Conservation (phyloP, 2,797 vertebrate genomes). For the Acrocephalus scirpaceus region DNA sequence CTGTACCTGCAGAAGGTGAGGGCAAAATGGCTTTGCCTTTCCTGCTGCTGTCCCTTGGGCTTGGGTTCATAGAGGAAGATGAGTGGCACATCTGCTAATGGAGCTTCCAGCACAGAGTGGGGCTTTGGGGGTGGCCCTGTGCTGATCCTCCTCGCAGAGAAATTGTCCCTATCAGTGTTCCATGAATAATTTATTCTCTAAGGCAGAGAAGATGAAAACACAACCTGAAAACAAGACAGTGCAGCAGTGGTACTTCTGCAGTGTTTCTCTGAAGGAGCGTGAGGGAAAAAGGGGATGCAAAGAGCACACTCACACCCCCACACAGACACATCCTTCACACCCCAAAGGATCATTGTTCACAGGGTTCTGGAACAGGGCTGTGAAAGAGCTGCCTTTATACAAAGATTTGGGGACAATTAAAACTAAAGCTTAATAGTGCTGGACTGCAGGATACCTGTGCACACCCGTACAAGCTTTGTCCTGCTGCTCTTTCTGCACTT, state of each 20-base stretch:
- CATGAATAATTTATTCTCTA: neutral
- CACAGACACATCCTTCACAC: neutral
- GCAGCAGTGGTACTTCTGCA: neutral
- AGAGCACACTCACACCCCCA: neutral
- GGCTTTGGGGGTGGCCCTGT: neutral
- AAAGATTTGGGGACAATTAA: neutral
- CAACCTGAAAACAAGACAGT: neutral
- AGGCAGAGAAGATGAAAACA: neutral
- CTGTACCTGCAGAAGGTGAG: neutral
- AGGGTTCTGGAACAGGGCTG: neutral
- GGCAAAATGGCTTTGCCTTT: neutral
- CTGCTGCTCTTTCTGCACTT: neutral
- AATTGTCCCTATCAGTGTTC: neutral
- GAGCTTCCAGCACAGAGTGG: neutral
- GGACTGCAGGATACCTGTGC: neutral
- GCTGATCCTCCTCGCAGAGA: neutral
- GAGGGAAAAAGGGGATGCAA: neutral
- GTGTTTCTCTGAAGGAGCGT: rapidly evolving
- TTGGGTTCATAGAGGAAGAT: neutral
- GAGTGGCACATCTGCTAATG: rapidly evolving
- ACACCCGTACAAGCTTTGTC: neutral
- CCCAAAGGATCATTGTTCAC: neutral
- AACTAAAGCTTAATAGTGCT: neutral
- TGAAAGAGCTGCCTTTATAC: neutral
- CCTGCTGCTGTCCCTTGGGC: neutral